phyloP scores from a whole-genome alignment of 1,140 invertebrate species.

The Thaumatotibia leucotreta region DNA sequence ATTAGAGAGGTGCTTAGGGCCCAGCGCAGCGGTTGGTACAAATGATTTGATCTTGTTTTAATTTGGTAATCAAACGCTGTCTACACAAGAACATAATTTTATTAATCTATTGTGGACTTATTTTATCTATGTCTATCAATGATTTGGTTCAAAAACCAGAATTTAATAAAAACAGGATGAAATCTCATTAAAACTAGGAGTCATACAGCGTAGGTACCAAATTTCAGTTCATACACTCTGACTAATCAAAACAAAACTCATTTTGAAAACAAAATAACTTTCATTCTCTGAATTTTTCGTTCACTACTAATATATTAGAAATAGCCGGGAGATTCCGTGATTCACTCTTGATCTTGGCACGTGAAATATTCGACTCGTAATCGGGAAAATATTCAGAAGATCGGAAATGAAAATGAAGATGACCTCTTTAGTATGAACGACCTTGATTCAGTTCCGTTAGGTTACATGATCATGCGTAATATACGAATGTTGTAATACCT shows the following conservation, averaged over 20 bases:
- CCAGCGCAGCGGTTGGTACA: no score
- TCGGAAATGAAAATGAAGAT: not conserved
- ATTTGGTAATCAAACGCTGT: no score
- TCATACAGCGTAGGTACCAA: no score
- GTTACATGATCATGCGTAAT: no score
- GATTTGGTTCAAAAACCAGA: no score
- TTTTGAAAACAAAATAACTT: not conserved
- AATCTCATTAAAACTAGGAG: not conserved
- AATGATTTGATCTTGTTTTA: no score
- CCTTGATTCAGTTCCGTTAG: not conserved
- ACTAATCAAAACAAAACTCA: not conserved
- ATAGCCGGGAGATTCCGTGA: not conserved
- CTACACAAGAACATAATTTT: no score
- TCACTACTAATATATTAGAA: not conserved
- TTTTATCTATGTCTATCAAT: no score
- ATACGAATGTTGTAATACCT: no score
- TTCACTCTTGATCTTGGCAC: constrained; percentile 1
- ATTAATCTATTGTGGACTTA: no score
- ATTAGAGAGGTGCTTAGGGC: no score
- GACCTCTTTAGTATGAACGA: not conserved
- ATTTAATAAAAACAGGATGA: not conserved
- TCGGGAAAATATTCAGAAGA: not conserved
- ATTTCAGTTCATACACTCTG: not conserved
- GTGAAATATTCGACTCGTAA: not conserved
- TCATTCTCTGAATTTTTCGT: constrained; percentile 1